phyloP scores from a whole-genome alignment of 2,797 vertebrate genomes.

The Typhlichthys subterraneus region DNA sequence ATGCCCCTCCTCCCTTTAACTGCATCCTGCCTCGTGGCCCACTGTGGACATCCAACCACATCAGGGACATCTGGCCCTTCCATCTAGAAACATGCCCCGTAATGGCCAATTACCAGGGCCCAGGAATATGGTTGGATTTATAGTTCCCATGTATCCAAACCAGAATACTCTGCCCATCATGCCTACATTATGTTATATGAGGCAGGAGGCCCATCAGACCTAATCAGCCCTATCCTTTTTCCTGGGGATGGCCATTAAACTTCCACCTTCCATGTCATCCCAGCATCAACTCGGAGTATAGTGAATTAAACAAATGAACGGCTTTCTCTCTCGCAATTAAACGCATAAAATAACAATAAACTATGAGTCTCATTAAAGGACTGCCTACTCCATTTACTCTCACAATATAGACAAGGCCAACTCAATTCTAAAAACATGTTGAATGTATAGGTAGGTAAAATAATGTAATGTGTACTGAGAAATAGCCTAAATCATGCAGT shows the following conservation, averaged over 20 bases:
- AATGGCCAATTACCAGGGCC: conserved; percentile 78
- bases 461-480: too few relatives aligned
- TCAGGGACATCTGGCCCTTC: conserved; percentile 76
- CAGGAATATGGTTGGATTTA: conserved; percentile 73
- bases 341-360: conserved; percentile 65
- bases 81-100: conserved; percentile 72
- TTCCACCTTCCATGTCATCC: conserved; percentile 46
- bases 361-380: conserved; percentile 50
- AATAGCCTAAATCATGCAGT: too few relatives aligned
- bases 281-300: conserved; percentile 61
- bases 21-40: conserved; percentile 50
- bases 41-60: conserved; percentile 63
- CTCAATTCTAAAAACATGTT: conserved; percentile 62
- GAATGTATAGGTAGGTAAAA: too few relatives aligned
- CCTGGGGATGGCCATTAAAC: conserved; percentile 74
- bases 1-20: conserved; percentile 54
- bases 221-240: conserved; percentile 78
- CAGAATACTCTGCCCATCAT: conserved; percentile 74
- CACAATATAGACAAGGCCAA: conserved; percentile 41
- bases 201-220: conserved; percentile 78
- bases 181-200: conserved; percentile 76
- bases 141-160: conserved; percentile 67
- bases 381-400: conserved; percentile 35
- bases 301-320: conserved; percentile 74
- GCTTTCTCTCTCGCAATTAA: conserved; percentile 66